These are phyloP conservation scores for Leptinotarsa defecta DNA, from an alignment of 1,140 invertebrate genomes.

Conservation along the genomic window DNA sequence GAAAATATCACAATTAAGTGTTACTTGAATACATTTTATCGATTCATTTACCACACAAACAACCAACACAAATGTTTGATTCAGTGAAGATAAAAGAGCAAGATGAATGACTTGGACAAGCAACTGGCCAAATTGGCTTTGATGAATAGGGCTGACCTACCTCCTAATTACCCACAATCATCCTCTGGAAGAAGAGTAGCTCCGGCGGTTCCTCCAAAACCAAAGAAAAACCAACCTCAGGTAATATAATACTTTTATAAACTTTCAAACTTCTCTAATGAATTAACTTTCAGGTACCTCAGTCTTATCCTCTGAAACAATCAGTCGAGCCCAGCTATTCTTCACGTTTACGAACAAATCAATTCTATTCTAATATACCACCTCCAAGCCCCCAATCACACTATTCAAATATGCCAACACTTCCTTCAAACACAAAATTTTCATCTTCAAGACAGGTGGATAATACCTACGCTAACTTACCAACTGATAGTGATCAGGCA, in stretches of 20 bases:
- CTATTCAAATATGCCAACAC: conserved; percentile 40
- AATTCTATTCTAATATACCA: conserved; percentile 48
- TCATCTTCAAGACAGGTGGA: conserved; percentile 25
- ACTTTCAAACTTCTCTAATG: neutral
- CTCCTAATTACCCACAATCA: conserved; percentile 54
- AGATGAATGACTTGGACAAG: conserved; percentile 63
- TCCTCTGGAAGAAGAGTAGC: conserved; percentile 68
- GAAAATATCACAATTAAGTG: no score
- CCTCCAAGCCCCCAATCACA: conserved; percentile 30
- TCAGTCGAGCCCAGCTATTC: conserved; percentile 57
- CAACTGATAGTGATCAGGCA: conserved; percentile 28
- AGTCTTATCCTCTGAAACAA: conserved; percentile 54
- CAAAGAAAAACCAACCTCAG: conserved; percentile 73
- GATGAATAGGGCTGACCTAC: conserved; percentile 61
- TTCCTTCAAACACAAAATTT: conserved; percentile 26
- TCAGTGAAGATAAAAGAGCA: neutral
- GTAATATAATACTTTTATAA: conserved; percentile 51
- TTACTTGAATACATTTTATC: no score
- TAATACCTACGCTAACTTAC: conserved; percentile 46
- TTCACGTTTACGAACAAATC: conserved; percentile 51
- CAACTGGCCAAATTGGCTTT: conserved; percentile 63
- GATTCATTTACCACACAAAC: no score
- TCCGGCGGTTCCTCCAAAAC: conserved; percentile 79
- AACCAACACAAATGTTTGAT: neutral
- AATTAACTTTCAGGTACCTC: conserved; percentile 47